These are phyloP conservation scores for Drosophila willistoni DNA, from an alignment of 1,140 invertebrate genomes.

Conservation along the genomic window DNA sequence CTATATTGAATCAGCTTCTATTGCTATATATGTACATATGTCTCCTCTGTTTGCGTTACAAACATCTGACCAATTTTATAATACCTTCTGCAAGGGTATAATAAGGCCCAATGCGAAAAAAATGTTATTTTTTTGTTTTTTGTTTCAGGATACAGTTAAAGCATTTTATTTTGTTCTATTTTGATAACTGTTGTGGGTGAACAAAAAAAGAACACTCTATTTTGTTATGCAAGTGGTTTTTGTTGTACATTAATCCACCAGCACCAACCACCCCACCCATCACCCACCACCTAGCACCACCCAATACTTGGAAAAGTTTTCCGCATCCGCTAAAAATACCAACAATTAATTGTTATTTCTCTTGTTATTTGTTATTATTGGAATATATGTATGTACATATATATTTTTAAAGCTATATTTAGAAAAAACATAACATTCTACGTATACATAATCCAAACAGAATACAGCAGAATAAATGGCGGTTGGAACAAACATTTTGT, in stretches of 20 bases:
- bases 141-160: too few relatives aligned
- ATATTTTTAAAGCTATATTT: conserved; percentile 2
- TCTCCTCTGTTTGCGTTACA: too few relatives aligned
- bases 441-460: background rate
- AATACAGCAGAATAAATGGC: background rate
- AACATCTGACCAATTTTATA: too few relatives aligned
- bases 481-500: conserved; percentile 25
- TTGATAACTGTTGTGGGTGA: background rate
- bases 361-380: conserved; percentile 19
- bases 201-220: background rate
- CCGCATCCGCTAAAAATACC: conserved; percentile 20
- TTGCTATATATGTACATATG: too few relatives aligned
- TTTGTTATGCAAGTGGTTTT: background rate
- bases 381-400: background rate
- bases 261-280: background rate
- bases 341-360: conserved; percentile 7
- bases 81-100: too few relatives aligned
- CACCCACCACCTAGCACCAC: background rate
- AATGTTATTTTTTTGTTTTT: too few relatives aligned
- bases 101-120: too few relatives aligned
- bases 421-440: conserved; percentile 3
- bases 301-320: background rate
- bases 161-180: background rate
- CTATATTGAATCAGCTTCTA: too few relatives aligned
- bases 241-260: background rate